phyloP scores from a whole-genome alignment of 2,888 invertebrate species.

The Biston stratarius region DNA sequence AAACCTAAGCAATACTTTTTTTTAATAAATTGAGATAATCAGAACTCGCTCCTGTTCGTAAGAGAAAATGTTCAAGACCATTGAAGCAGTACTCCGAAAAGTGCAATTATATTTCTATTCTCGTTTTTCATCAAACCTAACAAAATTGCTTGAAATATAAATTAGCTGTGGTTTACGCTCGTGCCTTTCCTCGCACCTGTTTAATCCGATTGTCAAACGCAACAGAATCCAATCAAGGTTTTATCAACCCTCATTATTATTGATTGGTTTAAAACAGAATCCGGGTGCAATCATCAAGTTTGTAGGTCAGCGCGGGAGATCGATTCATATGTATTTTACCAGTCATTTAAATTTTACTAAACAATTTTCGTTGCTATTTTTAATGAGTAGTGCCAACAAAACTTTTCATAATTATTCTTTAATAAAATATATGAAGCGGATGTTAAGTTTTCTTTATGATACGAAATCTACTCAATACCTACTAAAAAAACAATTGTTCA shows the following conservation, averaged over 20 bases:
- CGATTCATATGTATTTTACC: neutral
- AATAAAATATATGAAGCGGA: too few species aligned
- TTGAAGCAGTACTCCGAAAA: too few species aligned
- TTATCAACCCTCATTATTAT: constrained; percentile 78
- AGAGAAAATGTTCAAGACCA: too few species aligned
- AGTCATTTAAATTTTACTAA: neutral
- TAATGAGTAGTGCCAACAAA: neutral
- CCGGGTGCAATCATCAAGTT: constrained; percentile 34
- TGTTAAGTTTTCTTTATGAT: too few species aligned
- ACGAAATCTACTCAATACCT: too few species aligned
- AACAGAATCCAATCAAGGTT: constrained; percentile 70
- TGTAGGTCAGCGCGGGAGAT: constrained; percentile 2
- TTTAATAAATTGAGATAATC: too few species aligned
- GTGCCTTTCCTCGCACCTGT: constrained; percentile 54
- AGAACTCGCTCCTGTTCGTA: too few species aligned
- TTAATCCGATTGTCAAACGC: constrained; percentile 70
- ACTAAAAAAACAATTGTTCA: too few species aligned
- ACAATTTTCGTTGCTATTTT: neutral
- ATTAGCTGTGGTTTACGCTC: constrained; percentile 26
- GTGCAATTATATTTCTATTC: too few species aligned
- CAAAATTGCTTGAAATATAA: constrained; percentile 17
- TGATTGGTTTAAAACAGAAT: constrained; percentile 63
- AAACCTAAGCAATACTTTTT: neutral
- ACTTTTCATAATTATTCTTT: too few species aligned
- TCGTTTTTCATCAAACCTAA: neutral